Evolutionary conservation across 2,888 invertebrate species (phyloP).

Genomic region (Thumatha senex): DNA sequence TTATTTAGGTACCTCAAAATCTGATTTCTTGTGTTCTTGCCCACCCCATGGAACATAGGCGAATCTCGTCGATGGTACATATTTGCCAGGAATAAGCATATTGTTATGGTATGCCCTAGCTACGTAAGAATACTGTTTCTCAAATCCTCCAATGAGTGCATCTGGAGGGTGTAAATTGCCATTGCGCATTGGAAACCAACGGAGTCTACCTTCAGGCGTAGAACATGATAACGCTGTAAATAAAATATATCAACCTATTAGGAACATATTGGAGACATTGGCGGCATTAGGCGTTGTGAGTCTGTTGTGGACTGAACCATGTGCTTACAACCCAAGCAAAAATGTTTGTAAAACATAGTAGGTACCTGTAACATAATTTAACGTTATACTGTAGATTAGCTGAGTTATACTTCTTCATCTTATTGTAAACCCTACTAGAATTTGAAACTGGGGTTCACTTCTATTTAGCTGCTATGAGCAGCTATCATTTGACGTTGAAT

Average conservation of each 20-base stretch:
- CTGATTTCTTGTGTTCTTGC: constrained; percentile 85
- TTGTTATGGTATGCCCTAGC: constrained; percentile 87
- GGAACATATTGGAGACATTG: background rate
- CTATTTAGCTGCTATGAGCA: no score
- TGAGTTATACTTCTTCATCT: no score
- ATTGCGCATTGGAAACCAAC: constrained; percentile 83
- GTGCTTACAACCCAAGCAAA: no score
- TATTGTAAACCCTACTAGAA: no score
- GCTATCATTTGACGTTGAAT: no score
- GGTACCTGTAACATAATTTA: no score
- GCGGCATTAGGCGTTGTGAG: no score
- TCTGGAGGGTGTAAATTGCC: constrained; percentile 84
- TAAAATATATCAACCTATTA: background rate
- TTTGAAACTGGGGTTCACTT: no score
- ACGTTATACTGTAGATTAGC: no score
- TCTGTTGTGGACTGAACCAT: no score
- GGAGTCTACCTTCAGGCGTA: constrained; percentile 57
- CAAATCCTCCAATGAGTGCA: constrained; percentile 86
- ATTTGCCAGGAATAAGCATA: constrained; percentile 90
- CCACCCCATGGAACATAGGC: constrained; percentile 90
- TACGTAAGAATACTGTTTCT: constrained; percentile 85
- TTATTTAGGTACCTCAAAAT: constrained; percentile 88
- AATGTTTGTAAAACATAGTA: no score
- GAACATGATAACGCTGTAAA: constrained; percentile 27
- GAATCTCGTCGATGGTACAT: constrained; percentile 85